These are phyloP conservation scores for Drosophila punjabiensis DNA, from an alignment of 1,140 invertebrate genomes.

Conservation along the genomic window DNA sequence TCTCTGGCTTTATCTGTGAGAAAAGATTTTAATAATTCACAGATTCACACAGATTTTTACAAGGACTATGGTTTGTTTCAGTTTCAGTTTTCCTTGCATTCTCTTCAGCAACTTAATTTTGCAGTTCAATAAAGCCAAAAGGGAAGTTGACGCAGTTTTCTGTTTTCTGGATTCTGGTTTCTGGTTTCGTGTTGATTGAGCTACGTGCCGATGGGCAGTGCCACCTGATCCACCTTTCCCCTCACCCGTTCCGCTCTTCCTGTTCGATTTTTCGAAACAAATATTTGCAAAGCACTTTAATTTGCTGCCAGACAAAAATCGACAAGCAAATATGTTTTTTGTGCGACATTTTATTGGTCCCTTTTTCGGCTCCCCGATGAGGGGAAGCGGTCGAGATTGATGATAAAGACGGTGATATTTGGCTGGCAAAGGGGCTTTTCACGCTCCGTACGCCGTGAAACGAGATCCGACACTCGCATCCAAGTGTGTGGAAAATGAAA, in stretches of 20 bases:
- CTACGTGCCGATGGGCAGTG: constrained; percentile 64
- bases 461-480: constrained; percentile 61
- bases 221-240: constrained; percentile 17
- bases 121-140: constrained; percentile 47
- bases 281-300: constrained; percentile 75
- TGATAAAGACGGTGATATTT: constrained; percentile 28
- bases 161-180: constrained; percentile 21
- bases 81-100: background rate
- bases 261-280: constrained; percentile 42
- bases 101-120: constrained; percentile 32
- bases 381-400: constrained; percentile 29
- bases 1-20: background rate
- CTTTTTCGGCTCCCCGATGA: constrained; percentile 21
- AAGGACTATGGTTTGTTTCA: background rate
- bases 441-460: constrained; percentile 73
- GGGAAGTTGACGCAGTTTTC: background rate
- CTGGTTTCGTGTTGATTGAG: constrained; percentile 53
- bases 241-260: constrained; percentile 7
- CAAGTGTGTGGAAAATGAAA: constrained; percentile 72
- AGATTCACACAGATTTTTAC: background rate
- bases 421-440: constrained; percentile 52
- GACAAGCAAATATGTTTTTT: constrained; percentile 50
- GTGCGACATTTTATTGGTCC: constrained; percentile 18
- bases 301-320: constrained; percentile 37
- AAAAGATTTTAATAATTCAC: background rate